Percentiles rank a stretch among this genome's conserved stretches.
These are phyloP conservation scores for Nesogale talazaci DNA, from an alignment of 2,113 vertebrate species.

Conservation along the genomic window DNA sequence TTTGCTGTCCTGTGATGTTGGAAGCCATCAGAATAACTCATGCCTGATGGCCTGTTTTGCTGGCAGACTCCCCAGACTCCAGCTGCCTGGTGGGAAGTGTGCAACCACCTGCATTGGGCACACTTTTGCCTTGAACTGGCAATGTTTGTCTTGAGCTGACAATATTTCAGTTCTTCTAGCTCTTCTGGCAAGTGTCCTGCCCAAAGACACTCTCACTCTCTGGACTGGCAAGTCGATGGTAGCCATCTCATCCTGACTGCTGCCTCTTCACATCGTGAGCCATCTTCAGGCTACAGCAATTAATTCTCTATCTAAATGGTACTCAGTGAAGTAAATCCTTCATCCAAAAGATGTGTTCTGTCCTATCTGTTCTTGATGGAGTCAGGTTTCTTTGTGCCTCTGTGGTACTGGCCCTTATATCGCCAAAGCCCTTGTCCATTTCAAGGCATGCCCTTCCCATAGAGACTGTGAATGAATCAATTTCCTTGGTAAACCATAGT, in stretches of 20 bases:
- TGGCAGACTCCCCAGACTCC: neutral
- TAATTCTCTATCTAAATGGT: neutral
- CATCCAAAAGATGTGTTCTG: neutral
- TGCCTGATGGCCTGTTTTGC: neutral
- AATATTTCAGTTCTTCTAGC: neutral
- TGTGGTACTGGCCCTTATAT: neutral
- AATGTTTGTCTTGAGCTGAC: neutral
- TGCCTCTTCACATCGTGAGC: neutral
- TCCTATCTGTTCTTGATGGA: neutral
- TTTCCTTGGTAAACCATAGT: neutral
- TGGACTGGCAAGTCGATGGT: neutral
- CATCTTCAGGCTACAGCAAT: neutral
- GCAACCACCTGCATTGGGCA: neutral
- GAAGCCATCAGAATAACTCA: neutral
- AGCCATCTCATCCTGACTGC: neutral
- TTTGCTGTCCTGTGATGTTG: neutral
- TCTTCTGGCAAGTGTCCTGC: neutral
- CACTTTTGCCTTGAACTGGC: neutral
- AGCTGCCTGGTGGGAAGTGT: neutral
- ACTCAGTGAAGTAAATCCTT: neutral
- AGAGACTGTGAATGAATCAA: neutral
- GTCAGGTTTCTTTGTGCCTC: neutral
- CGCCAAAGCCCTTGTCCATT: neutral
- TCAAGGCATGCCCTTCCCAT: neutral
- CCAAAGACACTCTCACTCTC: neutral